A percentile compares a stretch with the other conserved stretches of the same genome.
Conservation (phyloP, 2,113 vertebrate genomes). For the Isichthys henryi region DNA sequence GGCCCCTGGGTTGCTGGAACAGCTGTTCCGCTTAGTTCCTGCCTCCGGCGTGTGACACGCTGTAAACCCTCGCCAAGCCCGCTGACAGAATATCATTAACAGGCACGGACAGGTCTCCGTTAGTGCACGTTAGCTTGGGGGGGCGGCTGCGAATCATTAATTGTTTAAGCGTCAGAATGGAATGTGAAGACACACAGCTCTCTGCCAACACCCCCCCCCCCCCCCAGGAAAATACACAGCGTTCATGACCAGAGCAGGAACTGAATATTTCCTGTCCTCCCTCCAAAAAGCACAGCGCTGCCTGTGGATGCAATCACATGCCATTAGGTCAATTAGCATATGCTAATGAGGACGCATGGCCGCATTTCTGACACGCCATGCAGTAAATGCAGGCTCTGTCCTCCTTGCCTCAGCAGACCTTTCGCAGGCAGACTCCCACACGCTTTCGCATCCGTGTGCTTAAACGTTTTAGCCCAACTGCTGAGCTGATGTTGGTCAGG, state of each 20-base stretch:
- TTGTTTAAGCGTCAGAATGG: constrained; percentile 32
- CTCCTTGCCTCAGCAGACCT: background rate
- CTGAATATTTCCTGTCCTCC: background rate
- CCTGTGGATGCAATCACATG: constrained; percentile 33
- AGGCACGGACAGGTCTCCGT: constrained; percentile 49
- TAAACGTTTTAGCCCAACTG: constrained; percentile 20
- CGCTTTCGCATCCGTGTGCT: background rate
- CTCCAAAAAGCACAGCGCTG: constrained; percentile 23
- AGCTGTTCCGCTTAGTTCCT: background rate
- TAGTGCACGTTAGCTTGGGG: constrained; percentile 41
- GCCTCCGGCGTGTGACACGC: constrained; percentile 27
- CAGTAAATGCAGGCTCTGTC: background rate
- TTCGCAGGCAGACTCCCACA: background rate
- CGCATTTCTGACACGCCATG: background rate
- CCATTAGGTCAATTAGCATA: constrained; percentile 28
- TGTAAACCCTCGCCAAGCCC: constrained; percentile 59
- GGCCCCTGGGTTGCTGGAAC: background rate
- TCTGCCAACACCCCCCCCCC: background rate
- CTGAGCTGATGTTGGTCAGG: constrained; percentile 27
- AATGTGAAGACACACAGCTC: background rate
- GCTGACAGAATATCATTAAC: constrained; percentile 58
- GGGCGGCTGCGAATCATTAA: constrained; percentile 36
- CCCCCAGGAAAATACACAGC: background rate
- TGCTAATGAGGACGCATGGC: constrained; percentile 18
- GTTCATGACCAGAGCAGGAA: background rate